A percentile compares a stretch with the other conserved stretches of the same genome.
Evolutionary conservation across 2,888 invertebrate genomes (phyloP).

Genomic region (Stenodema calcarata): DNA sequence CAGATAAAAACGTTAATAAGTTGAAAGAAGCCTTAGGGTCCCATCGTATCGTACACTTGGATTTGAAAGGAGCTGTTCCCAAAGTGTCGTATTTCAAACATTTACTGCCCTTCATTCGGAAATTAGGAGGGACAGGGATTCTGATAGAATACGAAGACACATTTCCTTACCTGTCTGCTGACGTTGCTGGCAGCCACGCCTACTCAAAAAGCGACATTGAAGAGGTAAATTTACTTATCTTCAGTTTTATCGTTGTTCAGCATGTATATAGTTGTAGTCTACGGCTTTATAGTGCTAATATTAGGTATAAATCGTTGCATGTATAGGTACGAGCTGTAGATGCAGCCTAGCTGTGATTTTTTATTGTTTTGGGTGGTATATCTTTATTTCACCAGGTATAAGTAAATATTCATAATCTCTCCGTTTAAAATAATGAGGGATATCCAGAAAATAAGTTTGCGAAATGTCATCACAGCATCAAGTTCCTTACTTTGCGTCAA

Average conservation of each 20-base stretch:
- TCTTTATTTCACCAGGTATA: not conserved
- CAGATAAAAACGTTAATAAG: not conserved
- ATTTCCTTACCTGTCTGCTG: conserved; percentile 75
- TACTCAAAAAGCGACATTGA: conserved; percentile 68
- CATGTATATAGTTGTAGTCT: not conserved
- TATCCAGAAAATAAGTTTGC: too few relatives aligned
- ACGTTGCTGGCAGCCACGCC: conserved; percentile 70
- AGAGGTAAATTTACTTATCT: conserved; percentile 53
- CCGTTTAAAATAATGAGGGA: too few relatives aligned
- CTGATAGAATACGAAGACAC: conserved; percentile 87
- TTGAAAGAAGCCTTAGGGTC: conserved; percentile 33
- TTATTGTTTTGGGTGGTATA: too few relatives aligned
- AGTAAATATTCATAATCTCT: not conserved
- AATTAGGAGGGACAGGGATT: conserved; percentile 77
- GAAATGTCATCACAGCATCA: too few relatives aligned
- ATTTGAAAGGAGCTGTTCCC: conserved; percentile 84
- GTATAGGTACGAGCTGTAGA: too few relatives aligned
- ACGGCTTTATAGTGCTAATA: too few relatives aligned
- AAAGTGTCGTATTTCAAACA: conserved; percentile 69
- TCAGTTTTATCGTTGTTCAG: too few relatives aligned
- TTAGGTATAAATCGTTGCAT: too few relatives aligned
- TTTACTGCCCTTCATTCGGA: conserved; percentile 68
- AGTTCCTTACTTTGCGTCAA: too few relatives aligned
- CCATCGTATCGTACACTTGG: conserved; percentile 74
- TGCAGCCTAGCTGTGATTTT: not conserved